Conservation (phyloP, 2,888 invertebrate species). For the Callinectes sapidus region DNA sequence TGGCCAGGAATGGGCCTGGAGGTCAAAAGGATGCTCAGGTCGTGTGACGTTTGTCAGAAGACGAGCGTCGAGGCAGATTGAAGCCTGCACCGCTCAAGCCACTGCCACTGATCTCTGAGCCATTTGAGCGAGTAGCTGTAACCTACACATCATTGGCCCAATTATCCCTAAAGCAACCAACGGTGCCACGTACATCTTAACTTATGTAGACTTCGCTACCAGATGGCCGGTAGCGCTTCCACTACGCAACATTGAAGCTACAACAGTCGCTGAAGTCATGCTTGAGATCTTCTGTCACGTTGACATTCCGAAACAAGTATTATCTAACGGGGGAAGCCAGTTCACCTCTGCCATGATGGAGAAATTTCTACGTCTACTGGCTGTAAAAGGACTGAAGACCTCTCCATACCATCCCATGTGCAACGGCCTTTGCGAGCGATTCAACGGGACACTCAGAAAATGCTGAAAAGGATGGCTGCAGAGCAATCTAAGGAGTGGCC, state of each 20-base stretch:
- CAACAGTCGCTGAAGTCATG: not conserved
- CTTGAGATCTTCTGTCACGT: not conserved
- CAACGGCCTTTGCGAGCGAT: not conserved
- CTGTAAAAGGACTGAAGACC: not conserved
- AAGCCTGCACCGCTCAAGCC: not conserved
- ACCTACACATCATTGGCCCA: not conserved
- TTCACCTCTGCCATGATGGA: slow-evolving; percentile 38
- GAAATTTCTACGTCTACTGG: not conserved
- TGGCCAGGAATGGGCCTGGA: not conserved
- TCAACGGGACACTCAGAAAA: slow-evolving; percentile 25
- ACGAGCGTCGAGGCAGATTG: not conserved
- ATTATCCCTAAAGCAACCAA: not conserved
- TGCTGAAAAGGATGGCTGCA: not conserved
- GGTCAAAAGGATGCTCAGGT: not conserved
- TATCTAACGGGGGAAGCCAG: not conserved
- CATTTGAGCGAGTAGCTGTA: not conserved
- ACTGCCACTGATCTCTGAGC: not conserved
- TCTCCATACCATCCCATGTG: slow-evolving; percentile 39
- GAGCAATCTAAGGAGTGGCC: slow-evolving; percentile 21
- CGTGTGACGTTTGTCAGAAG: not conserved
- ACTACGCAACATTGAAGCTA: not conserved
- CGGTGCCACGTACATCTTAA: not conserved
- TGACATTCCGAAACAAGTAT: slow-evolving; percentile 27
- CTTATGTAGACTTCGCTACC: not conserved
- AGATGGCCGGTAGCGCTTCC: not conserved